Percentiles rank a stretch among this genome's conserved stretches.
These are phyloP conservation scores for Eulemur macaco DNA, from an alignment of 2,113 vertebrate species.

Conservation along the genomic window DNA sequence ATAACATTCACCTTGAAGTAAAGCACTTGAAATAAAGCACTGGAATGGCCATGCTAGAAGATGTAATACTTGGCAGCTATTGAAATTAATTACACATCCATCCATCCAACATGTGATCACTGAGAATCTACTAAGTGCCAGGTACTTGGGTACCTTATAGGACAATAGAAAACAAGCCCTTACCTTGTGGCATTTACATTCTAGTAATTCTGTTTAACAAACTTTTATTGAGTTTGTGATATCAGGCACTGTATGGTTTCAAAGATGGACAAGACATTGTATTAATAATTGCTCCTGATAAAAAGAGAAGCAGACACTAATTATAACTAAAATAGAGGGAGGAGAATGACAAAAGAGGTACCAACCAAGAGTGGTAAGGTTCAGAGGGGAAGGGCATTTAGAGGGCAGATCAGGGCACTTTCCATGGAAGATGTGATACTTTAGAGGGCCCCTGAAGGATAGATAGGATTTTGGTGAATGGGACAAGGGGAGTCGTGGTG, in stretches of 20 bases:
- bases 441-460: background rate
- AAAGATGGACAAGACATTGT: background rate
- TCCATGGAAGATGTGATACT: background rate
- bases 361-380: background rate
- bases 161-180: background rate
- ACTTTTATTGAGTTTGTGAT: background rate
- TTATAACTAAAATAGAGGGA: background rate
- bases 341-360: background rate
- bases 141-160: background rate
- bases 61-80: background rate
- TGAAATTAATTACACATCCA: background rate
- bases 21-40: background rate
- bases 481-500: background rate
- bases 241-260: background rate
- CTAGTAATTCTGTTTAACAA: background rate
- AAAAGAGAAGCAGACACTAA: background rate
- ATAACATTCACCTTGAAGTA: background rate
- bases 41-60: background rate
- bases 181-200: background rate
- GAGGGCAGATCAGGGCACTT: background rate
- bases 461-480: background rate
- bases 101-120: background rate
- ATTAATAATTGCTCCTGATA: background rate
- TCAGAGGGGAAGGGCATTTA: background rate
- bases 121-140: background rate